A percentile compares a stretch with the other conserved stretches of the same genome.
Conservation (phyloP, 2,888 invertebrate species). For the Aethes cnicana region DNA sequence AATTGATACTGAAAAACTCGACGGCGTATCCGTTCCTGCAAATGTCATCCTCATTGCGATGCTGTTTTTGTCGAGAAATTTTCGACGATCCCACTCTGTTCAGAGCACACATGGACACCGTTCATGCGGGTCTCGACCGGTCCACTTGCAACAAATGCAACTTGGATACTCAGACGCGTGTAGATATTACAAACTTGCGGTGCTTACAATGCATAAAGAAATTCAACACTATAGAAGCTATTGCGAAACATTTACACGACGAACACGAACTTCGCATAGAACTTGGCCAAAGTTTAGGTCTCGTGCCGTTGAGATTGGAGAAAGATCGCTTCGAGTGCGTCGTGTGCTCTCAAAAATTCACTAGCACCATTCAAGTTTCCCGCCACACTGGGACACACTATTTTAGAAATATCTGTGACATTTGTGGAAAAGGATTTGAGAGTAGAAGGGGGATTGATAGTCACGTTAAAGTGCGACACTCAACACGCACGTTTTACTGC, state of each 20-base stretch:
- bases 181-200: conserved; percentile 34
- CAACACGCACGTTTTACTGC: conserved; percentile 12
- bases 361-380: conserved; percentile 26
- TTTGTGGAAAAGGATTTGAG: conserved; percentile 35
- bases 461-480: conserved; percentile 24
- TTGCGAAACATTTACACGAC: conserved; percentile 34
- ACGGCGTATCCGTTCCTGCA: conserved; percentile 36
- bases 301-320: conserved; percentile 34
- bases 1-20: conserved; percentile 33
- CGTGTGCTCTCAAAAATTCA: conserved; percentile 32
- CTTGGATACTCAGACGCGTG: conserved; percentile 22
- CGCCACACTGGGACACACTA: conserved; percentile 36
- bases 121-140: conserved; percentile 32
- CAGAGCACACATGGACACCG: conserved; percentile 32
- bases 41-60: conserved; percentile 14
- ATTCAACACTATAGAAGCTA: conserved; percentile 19
- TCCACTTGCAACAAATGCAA: conserved; percentile 21
- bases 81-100: conserved; percentile 33
- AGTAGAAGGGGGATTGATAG: conserved; percentile 13
- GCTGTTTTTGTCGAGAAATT: conserved; percentile 31
- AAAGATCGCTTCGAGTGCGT: conserved; percentile 31
- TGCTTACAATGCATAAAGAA: conserved; percentile 31
- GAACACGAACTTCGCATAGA: conserved; percentile 32
- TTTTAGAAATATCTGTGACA: conserved; percentile 34
- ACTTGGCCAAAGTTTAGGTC: conserved; percentile 16